Evolutionary conservation across 2,888 invertebrate genomes (phyloP), one percentile per base, ranked within the genome.

Genomic region (Drosophila formosana): DNA sequence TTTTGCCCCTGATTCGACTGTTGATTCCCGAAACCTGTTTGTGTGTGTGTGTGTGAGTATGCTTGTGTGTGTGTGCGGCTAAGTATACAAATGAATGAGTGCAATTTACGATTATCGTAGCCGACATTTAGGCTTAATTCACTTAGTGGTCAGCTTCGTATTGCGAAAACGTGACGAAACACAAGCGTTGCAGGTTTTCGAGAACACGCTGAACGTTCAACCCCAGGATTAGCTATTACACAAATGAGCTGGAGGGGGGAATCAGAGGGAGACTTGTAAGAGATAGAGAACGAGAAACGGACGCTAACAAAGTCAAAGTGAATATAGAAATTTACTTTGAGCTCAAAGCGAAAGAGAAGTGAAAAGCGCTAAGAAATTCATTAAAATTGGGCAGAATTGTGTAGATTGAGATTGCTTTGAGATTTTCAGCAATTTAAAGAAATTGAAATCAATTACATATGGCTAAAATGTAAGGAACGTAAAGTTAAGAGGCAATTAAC

Each of bases 121-220:
- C 6, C 62, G 65, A 60, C 72, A 65, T 77, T 74, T 62, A 34
- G 64, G 77, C 80, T 63, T 80, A 71, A 76, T 76, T 80, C 80
- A 75, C 72, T 80, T 80, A 76, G 72, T 46, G 72, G 62, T 57
- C 56, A 45, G 39, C 18, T 13, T n/a, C 30, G 6, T 47, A 47
- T 43, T 9, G 50, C 43, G 26, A 32, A 62, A 41, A 66, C 52
- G 37, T 63, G 58, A 25, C 23, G n/a, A 51, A 55, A 18, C 34
- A 37, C 55, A 32, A 41, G 52, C 11, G 28, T 37, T 18, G 8
- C 2, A 34, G 26, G 56, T 46, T 55, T 55, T 32, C 8, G 0
- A 23, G 43, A 43, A 55, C 43, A 32, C 23, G 2, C 11, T 11
- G 30, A 9, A 28, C 28, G 28, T 28, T 41, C 3, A 9, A 53